phyloP scores from a whole-genome alignment of 2,113 vertebrate species.

The Elanoides forficatus region DNA sequence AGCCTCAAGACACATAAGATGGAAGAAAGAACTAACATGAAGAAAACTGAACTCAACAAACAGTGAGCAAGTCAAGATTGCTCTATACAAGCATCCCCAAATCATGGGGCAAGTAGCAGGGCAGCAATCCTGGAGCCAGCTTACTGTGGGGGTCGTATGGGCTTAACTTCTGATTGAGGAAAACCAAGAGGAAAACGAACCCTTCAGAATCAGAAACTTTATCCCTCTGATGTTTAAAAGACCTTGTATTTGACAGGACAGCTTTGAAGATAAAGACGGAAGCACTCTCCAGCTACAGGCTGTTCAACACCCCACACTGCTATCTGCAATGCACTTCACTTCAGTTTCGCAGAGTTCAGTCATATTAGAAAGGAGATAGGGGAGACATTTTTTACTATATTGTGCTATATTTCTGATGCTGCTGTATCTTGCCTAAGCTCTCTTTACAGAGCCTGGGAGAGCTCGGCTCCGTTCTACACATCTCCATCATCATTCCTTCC shows the following conservation, averaged over 20 bases:
- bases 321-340: slow-evolving; percentile 45
- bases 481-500: neutral
- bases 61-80: slow-evolving; percentile 44
- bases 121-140: slow-evolving; percentile 55
- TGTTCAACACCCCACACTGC: slow-evolving; percentile 67
- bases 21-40: slow-evolving; percentile 34
- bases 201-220: slow-evolving; percentile 77
- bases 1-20: neutral
- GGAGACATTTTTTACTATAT: slow-evolving; percentile 13
- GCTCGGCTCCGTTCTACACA: fast-evolving
- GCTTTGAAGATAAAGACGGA: slow-evolving; percentile 74
- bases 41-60: slow-evolving; percentile 59
- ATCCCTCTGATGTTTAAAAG: slow-evolving; percentile 78
- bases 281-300: slow-evolving; percentile 69
- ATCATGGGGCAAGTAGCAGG: slow-evolving; percentile 55
- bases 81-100: slow-evolving; percentile 32
- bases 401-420: slow-evolving; percentile 27
- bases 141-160: slow-evolving; percentile 64
- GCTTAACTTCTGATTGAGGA: slow-evolving; percentile 74
- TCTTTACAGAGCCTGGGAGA: neutral
- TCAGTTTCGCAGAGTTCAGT: slow-evolving; percentile 45
- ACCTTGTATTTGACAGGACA: slow-evolving; percentile 69
- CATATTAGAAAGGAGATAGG: neutral
- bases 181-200: slow-evolving; percentile 71
- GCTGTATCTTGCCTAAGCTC: neutral